These are phyloP conservation scores for Hystrix cristata DNA, from an alignment of 2,113 vertebrate species.

Conservation along the genomic window DNA sequence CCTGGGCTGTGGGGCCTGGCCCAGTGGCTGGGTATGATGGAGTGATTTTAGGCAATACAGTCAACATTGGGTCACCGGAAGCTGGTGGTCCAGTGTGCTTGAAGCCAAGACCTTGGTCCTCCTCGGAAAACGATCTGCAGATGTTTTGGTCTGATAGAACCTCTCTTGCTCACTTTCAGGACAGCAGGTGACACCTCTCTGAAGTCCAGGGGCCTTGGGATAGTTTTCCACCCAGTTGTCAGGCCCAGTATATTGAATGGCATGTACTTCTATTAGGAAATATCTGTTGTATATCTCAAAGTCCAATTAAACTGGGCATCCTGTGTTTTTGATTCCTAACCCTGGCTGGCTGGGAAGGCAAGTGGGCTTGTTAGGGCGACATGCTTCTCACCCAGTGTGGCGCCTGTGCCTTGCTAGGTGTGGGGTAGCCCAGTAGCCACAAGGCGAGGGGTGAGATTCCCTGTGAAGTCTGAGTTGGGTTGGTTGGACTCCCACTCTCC, in stretches of 20 bases:
- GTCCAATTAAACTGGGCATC: not conserved
- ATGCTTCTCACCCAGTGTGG: not conserved
- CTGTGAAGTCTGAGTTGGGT: not conserved
- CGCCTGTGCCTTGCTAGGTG: not conserved
- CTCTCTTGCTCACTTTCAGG: not conserved
- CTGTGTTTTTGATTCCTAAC: not conserved
- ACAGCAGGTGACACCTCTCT: not conserved
- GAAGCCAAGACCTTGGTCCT: not conserved
- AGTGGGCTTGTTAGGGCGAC: not conserved
- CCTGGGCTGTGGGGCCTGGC: not conserved
- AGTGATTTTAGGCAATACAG: not conserved
- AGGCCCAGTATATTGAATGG: not conserved
- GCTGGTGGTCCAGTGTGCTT: not conserved
- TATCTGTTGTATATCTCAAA: not conserved
- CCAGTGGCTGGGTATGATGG: not conserved
- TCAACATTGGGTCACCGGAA: not conserved
- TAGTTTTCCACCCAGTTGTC: not conserved
- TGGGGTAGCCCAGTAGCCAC: accelerated
- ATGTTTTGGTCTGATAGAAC: not conserved
- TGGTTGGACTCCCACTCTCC: not conserved
- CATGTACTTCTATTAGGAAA: not conserved
- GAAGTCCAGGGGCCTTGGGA: not conserved
- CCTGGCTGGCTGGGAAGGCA: not conserved
- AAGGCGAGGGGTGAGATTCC: not conserved
- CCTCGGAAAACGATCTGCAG: not conserved